Percentiles rank a stretch among this genome's conserved stretches.
Evolutionary conservation across 35 echinoderm and acorn worm genomes (phyloP).

Genomic region (Strongylocentrotus purpuratus): DNA sequence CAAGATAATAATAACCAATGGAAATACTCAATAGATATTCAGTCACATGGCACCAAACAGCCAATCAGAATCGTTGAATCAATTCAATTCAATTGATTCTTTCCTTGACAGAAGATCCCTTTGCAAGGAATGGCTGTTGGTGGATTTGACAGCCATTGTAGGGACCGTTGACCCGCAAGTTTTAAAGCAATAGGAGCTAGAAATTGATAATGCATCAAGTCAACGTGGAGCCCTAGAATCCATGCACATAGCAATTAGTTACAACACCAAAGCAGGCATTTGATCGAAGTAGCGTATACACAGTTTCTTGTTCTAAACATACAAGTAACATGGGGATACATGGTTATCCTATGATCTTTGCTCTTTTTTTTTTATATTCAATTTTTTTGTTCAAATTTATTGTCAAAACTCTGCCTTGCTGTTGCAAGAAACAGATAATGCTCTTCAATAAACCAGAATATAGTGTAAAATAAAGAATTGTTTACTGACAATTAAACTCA

Average conservation of each 20-base stretch:
- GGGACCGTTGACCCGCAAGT: neutral
- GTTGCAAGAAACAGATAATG: too few species aligned
- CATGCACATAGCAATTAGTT: neutral
- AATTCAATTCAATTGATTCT: too few species aligned
- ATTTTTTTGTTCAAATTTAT: too few species aligned
- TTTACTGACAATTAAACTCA: neutral
- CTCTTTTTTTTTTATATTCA: too few species aligned
- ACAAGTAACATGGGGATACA: neutral
- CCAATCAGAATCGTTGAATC: neutral
- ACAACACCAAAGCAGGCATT: neutral
- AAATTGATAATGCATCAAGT: neutral
- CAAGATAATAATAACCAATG: too few species aligned
- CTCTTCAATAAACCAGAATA: too few species aligned
- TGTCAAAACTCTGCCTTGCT: too few species aligned
- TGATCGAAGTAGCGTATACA: neutral
- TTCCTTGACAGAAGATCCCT: neutral
- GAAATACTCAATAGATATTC: neutral
- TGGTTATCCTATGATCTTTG: too few species aligned
- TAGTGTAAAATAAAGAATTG: neutral
- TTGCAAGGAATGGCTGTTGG: neutral
- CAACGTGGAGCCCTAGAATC: neutral
- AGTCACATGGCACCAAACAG: neutral
- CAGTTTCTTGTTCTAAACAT: neutral
- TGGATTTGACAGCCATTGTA: neutral
- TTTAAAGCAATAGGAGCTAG: neutral